Conservation (phyloP, 2,797 vertebrate genomes). For the Podarcis lilfordi region DNA sequence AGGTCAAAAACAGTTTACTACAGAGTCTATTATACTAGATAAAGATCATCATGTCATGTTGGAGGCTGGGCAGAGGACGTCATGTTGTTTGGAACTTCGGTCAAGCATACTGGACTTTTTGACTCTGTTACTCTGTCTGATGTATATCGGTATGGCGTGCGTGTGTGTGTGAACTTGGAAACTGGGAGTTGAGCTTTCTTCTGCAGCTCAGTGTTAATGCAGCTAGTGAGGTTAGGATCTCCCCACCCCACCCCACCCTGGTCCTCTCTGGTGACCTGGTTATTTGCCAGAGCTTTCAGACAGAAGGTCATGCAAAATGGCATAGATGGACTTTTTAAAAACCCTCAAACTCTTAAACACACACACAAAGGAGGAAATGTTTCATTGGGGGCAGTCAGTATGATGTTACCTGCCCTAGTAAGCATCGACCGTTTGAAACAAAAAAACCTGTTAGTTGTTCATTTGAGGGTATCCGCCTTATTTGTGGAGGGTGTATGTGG, state of each 20-base stretch:
- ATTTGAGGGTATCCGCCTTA: conserved; percentile 62
- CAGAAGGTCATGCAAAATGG: conserved; percentile 54
- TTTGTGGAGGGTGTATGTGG: conserved; percentile 38
- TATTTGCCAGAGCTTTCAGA: conserved; percentile 54
- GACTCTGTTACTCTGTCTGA: conserved; percentile 70
- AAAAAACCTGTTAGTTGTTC: conserved; percentile 46
- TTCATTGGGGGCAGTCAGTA: conserved; percentile 49
- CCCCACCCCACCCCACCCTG: background rate
- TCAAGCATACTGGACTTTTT: conserved; percentile 75
- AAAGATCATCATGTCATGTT: conserved; percentile 76
- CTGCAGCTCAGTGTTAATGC: conserved; percentile 68
- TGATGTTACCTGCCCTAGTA: conserved; percentile 63
- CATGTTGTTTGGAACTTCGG: conserved; percentile 73
- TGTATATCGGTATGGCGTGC: conserved; percentile 72
- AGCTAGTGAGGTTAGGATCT: conserved; percentile 67
- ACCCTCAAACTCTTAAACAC: conserved; percentile 42
- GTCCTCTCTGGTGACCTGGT: conserved; percentile 57
- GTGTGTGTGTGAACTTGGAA: conserved; percentile 64
- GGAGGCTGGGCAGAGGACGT: conserved; percentile 72
- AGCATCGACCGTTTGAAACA: conserved; percentile 47
- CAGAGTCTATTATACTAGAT: conserved; percentile 99
- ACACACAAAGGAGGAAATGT: conserved; percentile 5
- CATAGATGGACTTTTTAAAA: conserved; percentile 50
- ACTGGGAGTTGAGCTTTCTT: conserved; percentile 71
- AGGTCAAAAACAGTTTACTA: conserved; percentile 99